Evolutionary conservation across 2,888 invertebrate species (phyloP).

Genomic region (Malacosoma neustria): DNA sequence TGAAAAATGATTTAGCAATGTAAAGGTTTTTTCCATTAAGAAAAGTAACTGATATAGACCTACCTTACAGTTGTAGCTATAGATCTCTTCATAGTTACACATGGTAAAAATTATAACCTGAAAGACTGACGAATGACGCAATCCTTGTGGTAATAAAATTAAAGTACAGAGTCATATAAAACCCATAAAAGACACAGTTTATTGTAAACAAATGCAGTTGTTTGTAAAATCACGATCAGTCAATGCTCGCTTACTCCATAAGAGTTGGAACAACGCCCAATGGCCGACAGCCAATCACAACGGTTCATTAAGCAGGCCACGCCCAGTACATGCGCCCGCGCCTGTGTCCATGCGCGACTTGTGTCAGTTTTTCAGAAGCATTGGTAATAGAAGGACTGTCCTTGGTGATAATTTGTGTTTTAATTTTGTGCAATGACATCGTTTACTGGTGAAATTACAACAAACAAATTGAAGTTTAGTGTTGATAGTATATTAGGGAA

Average conservation of each 20-base stretch:
- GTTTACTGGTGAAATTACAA: conserved; percentile 44
- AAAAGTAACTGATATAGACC: no score
- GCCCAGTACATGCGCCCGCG: conserved; percentile 54
- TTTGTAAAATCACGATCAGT: conserved; percentile 51
- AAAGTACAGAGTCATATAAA: conserved; percentile 64
- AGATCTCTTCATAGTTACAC: not conserved
- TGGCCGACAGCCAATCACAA: conserved; percentile 35
- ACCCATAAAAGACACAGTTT: conserved; percentile 62
- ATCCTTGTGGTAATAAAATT: conserved; percentile 52
- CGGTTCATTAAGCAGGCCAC: conserved; percentile 33
- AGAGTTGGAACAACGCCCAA: conserved; percentile 42
- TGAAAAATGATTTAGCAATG: no score
- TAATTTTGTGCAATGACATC: conserved; percentile 51
- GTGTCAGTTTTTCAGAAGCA: conserved; percentile 56
- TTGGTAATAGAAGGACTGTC: conserved; percentile 27
- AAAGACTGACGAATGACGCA: conserved; percentile 42
- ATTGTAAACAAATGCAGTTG: conserved; percentile 68
- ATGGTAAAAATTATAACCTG: conserved; percentile 1
- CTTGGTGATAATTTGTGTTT: conserved; percentile 16
- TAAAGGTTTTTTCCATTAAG: no score
- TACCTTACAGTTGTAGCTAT: no score
- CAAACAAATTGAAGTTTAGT: conserved; percentile 78
- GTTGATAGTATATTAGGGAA: conserved; percentile 80
- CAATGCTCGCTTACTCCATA: conserved; percentile 54
- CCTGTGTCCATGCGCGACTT: conserved; percentile 27